Conservation (phyloP, 2,797 vertebrate genomes). For the Poeciliopsis infans region DNA sequence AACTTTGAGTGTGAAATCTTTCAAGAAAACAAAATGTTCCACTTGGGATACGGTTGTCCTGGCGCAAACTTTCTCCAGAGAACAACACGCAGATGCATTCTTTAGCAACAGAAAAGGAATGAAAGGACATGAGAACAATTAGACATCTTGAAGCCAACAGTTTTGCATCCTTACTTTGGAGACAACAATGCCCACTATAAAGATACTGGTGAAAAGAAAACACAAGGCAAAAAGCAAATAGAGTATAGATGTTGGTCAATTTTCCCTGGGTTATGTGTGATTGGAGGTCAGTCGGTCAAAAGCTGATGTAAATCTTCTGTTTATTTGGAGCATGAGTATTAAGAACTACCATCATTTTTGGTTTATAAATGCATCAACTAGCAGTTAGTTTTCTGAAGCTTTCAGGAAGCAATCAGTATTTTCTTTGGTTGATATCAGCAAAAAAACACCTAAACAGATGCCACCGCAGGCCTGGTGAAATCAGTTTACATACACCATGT, state of each 20-base stretch:
- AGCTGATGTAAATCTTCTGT: background rate
- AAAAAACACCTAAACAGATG: conserved; percentile 41
- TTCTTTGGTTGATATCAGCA: conserved; percentile 22
- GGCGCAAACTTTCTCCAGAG: too few relatives aligned
- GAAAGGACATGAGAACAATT: too few relatives aligned
- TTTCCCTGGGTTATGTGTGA: background rate
- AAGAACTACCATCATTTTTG: background rate
- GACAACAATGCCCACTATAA: too few relatives aligned
- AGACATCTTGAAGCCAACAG: too few relatives aligned
- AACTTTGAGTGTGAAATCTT: too few relatives aligned
- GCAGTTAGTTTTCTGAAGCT: background rate
- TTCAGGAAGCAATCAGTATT: background rate
- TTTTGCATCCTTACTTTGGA: too few relatives aligned
- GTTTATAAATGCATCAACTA: background rate
- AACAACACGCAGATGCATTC: too few relatives aligned
- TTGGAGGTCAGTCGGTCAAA: background rate
- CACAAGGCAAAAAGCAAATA: too few relatives aligned
- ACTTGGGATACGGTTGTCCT: too few relatives aligned
- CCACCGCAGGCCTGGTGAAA: conserved; percentile 33
- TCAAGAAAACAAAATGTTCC: too few relatives aligned
- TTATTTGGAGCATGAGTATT: background rate
- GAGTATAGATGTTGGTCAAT: background rate
- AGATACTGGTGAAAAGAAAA: too few relatives aligned
- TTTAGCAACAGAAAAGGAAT: too few relatives aligned
- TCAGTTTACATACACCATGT: conserved; percentile 40